These are phyloP conservation scores for Ariolimax columbianus DNA, from an alignment of 2,888 invertebrate species.

Conservation along the genomic window DNA sequence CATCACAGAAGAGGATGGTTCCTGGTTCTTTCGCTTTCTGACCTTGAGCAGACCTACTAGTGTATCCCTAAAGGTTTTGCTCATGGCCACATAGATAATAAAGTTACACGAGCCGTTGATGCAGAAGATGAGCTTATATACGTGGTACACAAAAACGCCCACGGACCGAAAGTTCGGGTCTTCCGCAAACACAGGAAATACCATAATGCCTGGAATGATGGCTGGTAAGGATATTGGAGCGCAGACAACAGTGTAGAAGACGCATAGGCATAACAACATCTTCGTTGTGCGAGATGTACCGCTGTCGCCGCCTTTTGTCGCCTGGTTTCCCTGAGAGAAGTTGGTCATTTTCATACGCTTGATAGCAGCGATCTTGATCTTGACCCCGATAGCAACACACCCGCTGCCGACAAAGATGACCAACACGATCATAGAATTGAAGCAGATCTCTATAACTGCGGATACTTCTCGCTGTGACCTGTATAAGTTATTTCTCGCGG, in stretches of 20 bases:
- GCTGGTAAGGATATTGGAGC: conserved; percentile 31
- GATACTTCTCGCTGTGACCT: conserved; percentile 9
- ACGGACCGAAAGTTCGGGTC: conserved; percentile 18
- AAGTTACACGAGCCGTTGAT: conserved; percentile 42
- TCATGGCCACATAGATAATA: conserved; percentile 43
- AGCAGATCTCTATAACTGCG: conserved; percentile 5
- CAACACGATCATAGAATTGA: conserved; percentile 7
- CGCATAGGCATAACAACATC: conserved; percentile 33
- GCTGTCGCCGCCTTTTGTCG: not conserved
- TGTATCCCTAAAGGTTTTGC: conserved; percentile 23
- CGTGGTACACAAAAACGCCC: conserved; percentile 31
- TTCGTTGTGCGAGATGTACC: conserved; percentile 33
- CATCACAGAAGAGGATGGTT: not conserved
- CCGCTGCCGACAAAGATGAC: conserved; percentile 28
- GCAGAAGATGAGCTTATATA: conserved; percentile 21
- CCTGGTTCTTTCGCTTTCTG: not conserved
- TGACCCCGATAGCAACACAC: conserved; percentile 34
- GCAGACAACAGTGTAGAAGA: conserved; percentile 40
- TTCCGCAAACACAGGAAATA: conserved; percentile 29
- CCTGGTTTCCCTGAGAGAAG: not conserved
- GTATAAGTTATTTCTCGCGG: conserved; percentile 16
- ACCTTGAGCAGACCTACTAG: conserved; percentile 1
- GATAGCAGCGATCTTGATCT: conserved; percentile 27
- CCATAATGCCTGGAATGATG: conserved; percentile 17
- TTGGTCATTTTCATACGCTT: conserved; percentile 32